These are phyloP conservation scores for Phaetusa simplex DNA, from an alignment of 2,113 vertebrate species.

Conservation along the genomic window DNA sequence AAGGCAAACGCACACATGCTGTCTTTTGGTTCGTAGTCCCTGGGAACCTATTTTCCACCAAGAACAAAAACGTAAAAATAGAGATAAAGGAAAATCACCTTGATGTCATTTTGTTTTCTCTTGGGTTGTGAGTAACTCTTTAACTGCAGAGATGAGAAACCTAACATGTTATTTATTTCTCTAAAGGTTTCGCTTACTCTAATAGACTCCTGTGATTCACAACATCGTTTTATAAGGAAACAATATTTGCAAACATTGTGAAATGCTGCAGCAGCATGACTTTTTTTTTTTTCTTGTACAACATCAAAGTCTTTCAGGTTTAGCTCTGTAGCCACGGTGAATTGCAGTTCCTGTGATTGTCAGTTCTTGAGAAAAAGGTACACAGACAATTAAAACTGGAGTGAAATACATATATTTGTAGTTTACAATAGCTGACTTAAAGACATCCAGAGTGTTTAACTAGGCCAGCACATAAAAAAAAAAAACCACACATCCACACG, in stretches of 20 bases:
- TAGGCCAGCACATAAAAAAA: background rate
- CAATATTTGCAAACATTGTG: conserved; percentile 6
- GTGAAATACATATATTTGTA: conserved; percentile 51
- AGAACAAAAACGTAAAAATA: background rate
- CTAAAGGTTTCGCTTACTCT: background rate
- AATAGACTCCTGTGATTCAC: background rate
- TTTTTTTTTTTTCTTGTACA: background rate
- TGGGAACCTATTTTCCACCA: background rate
- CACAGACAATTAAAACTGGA: conserved; percentile 41
- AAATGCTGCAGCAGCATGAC: background rate
- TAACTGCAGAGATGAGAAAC: background rate
- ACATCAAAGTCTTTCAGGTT: conserved; percentile 32
- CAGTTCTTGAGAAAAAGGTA: conserved; percentile 26
- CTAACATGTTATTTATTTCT: background rate
- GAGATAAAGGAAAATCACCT: background rate
- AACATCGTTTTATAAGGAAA: background rate
- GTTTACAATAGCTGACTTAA: conserved; percentile 57
- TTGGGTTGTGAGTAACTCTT: background rate
- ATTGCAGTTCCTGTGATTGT: conserved; percentile 1
- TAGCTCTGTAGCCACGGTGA: conserved; percentile 46
- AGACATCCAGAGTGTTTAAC: conserved; percentile 28
- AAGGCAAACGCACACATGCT: background rate
- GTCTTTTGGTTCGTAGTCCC: background rate
- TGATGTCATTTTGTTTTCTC: background rate
- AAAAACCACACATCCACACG: fast-evolving